Conservation (phyloP, 2,888 invertebrate species). For the Drosophila bunnanda region DNA sequence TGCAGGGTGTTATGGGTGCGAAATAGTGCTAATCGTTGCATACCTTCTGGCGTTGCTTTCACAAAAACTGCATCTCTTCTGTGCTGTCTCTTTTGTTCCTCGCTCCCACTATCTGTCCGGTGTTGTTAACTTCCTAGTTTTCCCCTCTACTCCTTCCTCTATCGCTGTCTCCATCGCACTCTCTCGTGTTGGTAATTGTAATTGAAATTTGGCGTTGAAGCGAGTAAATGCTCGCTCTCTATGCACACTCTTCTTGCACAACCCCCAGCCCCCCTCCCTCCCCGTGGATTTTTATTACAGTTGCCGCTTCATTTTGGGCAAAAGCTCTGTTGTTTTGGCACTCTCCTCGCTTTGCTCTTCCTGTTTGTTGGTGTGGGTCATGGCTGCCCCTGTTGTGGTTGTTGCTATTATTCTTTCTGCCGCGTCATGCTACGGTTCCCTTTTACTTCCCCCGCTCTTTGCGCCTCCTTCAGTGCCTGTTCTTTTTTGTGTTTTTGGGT, state of each 20-base stretch:
- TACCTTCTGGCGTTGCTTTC: background rate
- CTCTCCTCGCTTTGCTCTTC: slow-evolving; percentile 51
- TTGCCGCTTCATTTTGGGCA: slow-evolving; percentile 60
- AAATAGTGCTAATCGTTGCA: background rate
- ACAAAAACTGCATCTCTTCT: background rate
- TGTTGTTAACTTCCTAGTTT: slow-evolving; percentile 25
- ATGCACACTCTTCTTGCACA: slow-evolving; percentile 14
- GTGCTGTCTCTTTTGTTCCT: background rate
- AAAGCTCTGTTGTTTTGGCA: slow-evolving; percentile 65
- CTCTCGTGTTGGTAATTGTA: slow-evolving; percentile 73
- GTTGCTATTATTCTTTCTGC: slow-evolving; percentile 12
- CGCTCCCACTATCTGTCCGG: slow-evolving; percentile 10
- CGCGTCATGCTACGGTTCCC: slow-evolving; percentile 45
- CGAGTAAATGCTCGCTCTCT: slow-evolving; percentile 67
- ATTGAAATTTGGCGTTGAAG: slow-evolving; percentile 82
- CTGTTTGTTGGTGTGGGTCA: slow-evolving; percentile 83
- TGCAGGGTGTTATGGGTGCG: too few relatives aligned
- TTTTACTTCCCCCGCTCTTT: slow-evolving; percentile 8
- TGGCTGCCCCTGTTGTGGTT: slow-evolving; percentile 64
- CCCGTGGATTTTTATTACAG: slow-evolving; percentile 67
- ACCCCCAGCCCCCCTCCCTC: slow-evolving; percentile 1
- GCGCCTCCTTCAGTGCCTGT: slow-evolving; percentile 14
- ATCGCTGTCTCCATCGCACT: background rate
- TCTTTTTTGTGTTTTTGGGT: slow-evolving; percentile 40
- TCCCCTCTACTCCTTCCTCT: slow-evolving; percentile 8